A percentile compares a stretch with the other conserved stretches of the same genome.
Evolutionary conservation across 2,797 vertebrate species (phyloP).

Genomic region (Rhodeus uyekii): DNA sequence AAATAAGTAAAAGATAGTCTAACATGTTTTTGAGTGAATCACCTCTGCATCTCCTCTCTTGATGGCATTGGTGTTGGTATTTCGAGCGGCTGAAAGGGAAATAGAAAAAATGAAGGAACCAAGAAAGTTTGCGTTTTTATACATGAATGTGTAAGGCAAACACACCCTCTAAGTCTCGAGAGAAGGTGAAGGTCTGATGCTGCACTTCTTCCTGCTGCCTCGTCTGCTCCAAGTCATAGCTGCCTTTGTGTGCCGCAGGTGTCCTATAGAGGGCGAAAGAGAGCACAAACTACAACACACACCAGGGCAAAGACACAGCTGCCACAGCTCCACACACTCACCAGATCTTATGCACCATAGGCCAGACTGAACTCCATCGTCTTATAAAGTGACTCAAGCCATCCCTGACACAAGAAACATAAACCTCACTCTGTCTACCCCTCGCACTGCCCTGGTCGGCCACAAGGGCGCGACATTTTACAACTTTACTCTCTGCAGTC

Average conservation of each 20-base stretch:
- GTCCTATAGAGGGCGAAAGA: slow-evolving; percentile 68
- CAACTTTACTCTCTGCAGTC: not conserved
- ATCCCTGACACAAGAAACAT: slow-evolving; percentile 50
- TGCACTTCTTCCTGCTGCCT: slow-evolving; percentile 65
- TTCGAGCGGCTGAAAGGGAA: slow-evolving; percentile 69
- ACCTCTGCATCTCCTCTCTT: slow-evolving; percentile 81
- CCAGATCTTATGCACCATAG: slow-evolving; percentile 54
- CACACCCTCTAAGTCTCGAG: slow-evolving; percentile 68
- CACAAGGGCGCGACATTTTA: slow-evolving; percentile 28
- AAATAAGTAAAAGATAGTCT: not conserved
- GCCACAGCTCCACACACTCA: slow-evolving; percentile 42
- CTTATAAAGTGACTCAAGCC: slow-evolving; percentile 48
- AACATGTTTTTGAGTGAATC: not conserved
- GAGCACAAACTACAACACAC: slow-evolving; percentile 5
- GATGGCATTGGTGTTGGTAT: slow-evolving; percentile 81
- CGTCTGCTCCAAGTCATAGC: slow-evolving; percentile 73
- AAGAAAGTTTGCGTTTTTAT: not conserved
- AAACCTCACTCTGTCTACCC: slow-evolving; percentile 19
- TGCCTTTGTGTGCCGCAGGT: slow-evolving; percentile 64
- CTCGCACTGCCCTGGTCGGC: slow-evolving; percentile 8
- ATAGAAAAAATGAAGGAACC: not conserved
- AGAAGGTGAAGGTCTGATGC: slow-evolving; percentile 57
- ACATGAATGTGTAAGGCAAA: not conserved
- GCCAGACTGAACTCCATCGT: slow-evolving; percentile 45
- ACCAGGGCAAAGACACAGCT: not conserved